Evolutionary conservation across 37 sponge, comb jelly and placozoan genomes (phyloP), one percentile per base, ranked within the genome.

Genomic region (Cliona cf. orientalis): DNA sequence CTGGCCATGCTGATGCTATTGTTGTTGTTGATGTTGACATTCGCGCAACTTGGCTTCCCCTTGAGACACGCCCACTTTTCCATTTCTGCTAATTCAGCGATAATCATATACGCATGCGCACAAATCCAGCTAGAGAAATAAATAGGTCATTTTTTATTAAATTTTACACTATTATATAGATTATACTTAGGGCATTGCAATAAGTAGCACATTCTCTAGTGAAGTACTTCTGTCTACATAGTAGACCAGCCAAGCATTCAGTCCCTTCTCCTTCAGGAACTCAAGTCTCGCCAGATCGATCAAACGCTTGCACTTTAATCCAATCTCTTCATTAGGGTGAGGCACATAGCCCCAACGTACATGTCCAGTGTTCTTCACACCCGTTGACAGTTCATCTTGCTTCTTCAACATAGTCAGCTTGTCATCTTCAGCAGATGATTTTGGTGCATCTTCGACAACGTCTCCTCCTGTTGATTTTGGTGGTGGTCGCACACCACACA

Each of bases 291-390:
- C 95, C 28, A 62, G 1, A 57, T 97, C 90, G 39, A 97, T 80
- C 28, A 97, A 38, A n/a, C 84, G 28, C 79, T 97, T 97, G 56
- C 97, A 94, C 72, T 82, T 81, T 9, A 89, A 44, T 59, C 97
- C 97, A 33, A 94, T 81, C 31, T 22, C 69, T 63, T 96, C 94
- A 32, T 65, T 91, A 23, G 80, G 70, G 63, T 93, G 94, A 28
- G 91, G 78, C 34, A 79, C 56, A 66, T 79, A 79, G 53, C 79
- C 77, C 43, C 66, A 65, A 68, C 80, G n/a, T n/a, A n/a, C n/a
- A n/a, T n/a, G n/a, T n/a, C n/a, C n/a, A n/a, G n/a, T n/a, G n/a
- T n/a, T n/a, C n/a, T n/a, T n/a, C n/a, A n/a, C n/a, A n/a, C n/a
- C n/a, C n/a, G n/a, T n/a, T n/a, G n/a, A n/a, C n/a, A n/a, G n/a